A percentile compares a stretch with the other conserved stretches of the same genome.
Conservation (phyloP, 2,888 invertebrate species). For the Callinectes sapidus region DNA sequence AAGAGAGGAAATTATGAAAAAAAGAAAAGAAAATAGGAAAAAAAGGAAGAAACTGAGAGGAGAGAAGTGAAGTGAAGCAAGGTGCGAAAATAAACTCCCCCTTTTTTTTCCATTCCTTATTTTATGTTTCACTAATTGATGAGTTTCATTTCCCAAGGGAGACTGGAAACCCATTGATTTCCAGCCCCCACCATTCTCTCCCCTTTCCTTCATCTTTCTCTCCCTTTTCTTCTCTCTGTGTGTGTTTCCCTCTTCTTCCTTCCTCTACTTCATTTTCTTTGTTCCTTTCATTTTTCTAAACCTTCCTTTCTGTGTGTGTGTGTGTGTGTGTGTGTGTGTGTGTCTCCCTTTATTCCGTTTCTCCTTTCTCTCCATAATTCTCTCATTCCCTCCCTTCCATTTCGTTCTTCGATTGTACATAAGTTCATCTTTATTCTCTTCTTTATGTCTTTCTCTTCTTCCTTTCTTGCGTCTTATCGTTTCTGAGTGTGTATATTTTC, state of each 20-base stretch:
- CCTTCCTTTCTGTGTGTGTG: neutral
- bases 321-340: neutral
- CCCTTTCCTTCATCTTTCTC: neutral
- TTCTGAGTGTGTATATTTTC: too few species aligned
- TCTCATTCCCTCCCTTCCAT: neutral
- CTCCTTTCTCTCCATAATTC: neutral
- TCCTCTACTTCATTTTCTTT: neutral
- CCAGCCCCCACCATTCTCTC: neutral
- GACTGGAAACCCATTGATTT: neutral
- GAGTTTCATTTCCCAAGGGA: slow-evolving; percentile 12
- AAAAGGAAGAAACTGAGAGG: neutral
- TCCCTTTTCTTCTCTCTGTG: neutral
- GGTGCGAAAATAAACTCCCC: neutral
- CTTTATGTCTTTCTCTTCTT: neutral
- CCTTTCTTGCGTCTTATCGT: neutral
- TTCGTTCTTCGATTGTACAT: neutral
- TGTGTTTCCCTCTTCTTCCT: neutral
- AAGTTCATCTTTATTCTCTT: neutral
- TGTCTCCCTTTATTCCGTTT: neutral
- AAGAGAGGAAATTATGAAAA: neutral
- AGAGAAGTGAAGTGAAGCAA: slow-evolving; percentile 5
- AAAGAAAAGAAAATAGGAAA: neutral
- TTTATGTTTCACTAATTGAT: slow-evolving; percentile 55
- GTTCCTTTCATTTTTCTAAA: too few species aligned
- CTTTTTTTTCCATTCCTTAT: slow-evolving; percentile 40